Percentiles rank a stretch among this genome's conserved stretches.
phyloP scores from a whole-genome alignment of 2,888 invertebrate genomes.

The Tryphoninae sp. region DNA sequence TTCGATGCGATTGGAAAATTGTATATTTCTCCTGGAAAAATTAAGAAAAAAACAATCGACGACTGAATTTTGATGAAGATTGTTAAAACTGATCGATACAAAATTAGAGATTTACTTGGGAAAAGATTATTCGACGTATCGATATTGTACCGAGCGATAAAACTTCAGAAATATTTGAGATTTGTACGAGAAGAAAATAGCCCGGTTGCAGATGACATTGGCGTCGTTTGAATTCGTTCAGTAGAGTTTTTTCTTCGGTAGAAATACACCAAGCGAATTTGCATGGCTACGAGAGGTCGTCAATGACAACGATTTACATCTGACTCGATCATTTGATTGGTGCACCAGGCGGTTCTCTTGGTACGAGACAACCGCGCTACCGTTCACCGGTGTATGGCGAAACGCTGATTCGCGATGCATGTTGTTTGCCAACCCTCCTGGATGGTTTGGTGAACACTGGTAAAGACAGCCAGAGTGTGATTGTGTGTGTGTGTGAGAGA shows the following conservation, averaged over 20 bases:
- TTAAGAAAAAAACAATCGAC: too few relatives aligned
- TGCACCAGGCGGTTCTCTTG: constrained; percentile 40
- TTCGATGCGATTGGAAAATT: too few relatives aligned
- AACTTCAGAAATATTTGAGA: too few relatives aligned
- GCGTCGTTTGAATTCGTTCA: not conserved
- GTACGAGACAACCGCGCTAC: constrained; percentile 48
- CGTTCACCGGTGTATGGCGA: constrained; percentile 63
- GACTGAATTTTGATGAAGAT: too few relatives aligned
- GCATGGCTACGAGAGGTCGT: constrained; percentile 3
- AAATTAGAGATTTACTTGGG: not conserved
- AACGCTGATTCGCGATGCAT: constrained; percentile 72
- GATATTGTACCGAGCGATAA: too few relatives aligned
- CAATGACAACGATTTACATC: constrained; percentile 50
- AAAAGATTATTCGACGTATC: too few relatives aligned
- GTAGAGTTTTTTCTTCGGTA: not conserved
- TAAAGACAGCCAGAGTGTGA: constrained; percentile 8
- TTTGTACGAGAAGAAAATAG: too few relatives aligned
- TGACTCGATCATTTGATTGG: constrained; percentile 53
- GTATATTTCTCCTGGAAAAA: too few relatives aligned
- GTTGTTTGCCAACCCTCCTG: constrained; percentile 71
- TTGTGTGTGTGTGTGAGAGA: not conserved
- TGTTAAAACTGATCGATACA: not conserved
- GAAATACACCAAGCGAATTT: constrained; percentile 8
- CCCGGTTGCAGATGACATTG: not conserved
- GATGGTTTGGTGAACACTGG: constrained; percentile 17